phyloP scores from a whole-genome alignment of 2,113 vertebrate species.

The Mirza zaza region DNA sequence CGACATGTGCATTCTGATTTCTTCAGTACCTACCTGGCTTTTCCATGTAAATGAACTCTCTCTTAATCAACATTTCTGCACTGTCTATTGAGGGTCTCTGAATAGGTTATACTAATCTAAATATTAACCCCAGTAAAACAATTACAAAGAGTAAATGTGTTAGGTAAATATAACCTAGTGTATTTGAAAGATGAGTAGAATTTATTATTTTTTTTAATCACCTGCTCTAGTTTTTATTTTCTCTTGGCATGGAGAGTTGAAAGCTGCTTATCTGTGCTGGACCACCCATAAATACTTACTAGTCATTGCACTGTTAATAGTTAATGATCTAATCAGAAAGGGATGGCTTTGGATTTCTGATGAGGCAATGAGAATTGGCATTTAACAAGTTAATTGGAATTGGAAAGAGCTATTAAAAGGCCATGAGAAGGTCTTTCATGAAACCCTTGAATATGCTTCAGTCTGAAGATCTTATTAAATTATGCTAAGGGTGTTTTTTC shows the following conservation, averaged over 20 bases:
- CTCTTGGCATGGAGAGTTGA: not conserved
- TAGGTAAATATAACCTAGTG: not conserved
- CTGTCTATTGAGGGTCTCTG: not conserved
- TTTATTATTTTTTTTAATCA: conserved; percentile 50
- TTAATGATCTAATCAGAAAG: conserved; percentile 53
- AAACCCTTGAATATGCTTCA: conserved; percentile 75
- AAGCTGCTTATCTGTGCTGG: conserved; percentile 30
- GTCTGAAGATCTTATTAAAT: conserved; percentile 80
- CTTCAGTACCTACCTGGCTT: not conserved
- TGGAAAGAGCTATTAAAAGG: conserved; percentile 81
- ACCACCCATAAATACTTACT: conserved; percentile 4
- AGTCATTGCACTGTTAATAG: not conserved
- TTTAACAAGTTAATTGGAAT: conserved; percentile 82
- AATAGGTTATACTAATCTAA: conserved; percentile 59
- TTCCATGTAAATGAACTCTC: conserved; percentile 1
- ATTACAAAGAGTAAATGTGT: not conserved
- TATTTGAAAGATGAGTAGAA: not conserved
- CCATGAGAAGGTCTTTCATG: conserved; percentile 75
- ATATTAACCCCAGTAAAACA: conserved; percentile 35
- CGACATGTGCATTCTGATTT: not conserved
- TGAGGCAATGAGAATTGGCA: conserved; percentile 67
- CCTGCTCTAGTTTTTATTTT: conserved; percentile 22
- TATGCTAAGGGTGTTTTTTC: conserved; percentile 77
- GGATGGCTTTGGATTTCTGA: conserved; percentile 40
- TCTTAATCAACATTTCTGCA: conserved; percentile 27